Percentiles rank a stretch among this genome's conserved stretches.
phyloP scores from a whole-genome alignment of 1,140 invertebrate species.

The Halotydeus destructor region DNA sequence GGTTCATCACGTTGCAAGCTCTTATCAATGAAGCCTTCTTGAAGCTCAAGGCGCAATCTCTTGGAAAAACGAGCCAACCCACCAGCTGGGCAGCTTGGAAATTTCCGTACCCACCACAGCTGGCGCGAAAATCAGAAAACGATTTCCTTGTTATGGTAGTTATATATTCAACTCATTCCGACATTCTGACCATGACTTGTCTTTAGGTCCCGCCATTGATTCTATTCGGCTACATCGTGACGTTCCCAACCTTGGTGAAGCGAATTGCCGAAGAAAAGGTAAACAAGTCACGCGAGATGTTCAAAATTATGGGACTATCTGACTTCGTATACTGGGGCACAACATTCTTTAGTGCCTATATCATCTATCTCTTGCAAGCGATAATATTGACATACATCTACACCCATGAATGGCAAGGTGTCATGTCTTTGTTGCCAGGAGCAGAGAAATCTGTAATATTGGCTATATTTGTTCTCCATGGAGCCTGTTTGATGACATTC shows the following conservation, averaged over 20 bases:
- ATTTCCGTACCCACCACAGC: too few species aligned
- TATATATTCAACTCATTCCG: too few species aligned
- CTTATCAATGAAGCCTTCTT: too few species aligned
- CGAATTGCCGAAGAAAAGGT: constrained; percentile 11
- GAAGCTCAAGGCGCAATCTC: too few species aligned
- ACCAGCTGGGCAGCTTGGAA: too few species aligned
- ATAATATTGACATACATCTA: constrained; percentile 3
- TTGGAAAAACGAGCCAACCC: too few species aligned
- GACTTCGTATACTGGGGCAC: constrained; percentile 35
- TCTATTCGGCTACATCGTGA: constrained; percentile 3
- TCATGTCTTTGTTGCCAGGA: constrained; percentile 3
- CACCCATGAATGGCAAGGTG: too few species aligned
- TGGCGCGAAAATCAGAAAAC: too few species aligned
- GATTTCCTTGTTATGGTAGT: too few species aligned
- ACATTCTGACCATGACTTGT: too few species aligned
- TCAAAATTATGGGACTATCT: constrained; percentile 40
- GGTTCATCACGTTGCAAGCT: too few species aligned
- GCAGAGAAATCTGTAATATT: constrained; percentile 1
- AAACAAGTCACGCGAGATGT: constrained; percentile 26
- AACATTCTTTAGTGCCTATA: constrained; percentile 36
- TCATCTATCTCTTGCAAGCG: constrained; percentile 19
- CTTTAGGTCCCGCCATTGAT: too few species aligned
- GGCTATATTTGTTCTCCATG: neutral
- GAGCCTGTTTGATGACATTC: constrained; percentile 2
- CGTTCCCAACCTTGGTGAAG: constrained; percentile 9